phyloP scores from a whole-genome alignment of 2,888 invertebrate species.

The Acanthococcus lagerstroemiae region DNA sequence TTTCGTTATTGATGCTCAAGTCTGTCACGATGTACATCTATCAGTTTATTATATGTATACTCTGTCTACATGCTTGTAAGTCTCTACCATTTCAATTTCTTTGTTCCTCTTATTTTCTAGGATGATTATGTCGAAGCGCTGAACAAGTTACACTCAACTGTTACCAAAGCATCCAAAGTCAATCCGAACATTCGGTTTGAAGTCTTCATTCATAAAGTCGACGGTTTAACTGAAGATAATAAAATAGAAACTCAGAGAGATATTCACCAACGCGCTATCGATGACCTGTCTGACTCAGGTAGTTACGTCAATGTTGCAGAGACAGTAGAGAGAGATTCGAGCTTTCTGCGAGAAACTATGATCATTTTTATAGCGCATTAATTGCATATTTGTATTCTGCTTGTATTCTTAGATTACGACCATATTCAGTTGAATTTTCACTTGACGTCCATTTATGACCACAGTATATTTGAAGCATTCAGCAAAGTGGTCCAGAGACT shows the following conservation, averaged over 20 bases:
- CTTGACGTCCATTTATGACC: slow-evolving; percentile 97
- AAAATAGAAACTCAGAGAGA: slow-evolving; percentile 99
- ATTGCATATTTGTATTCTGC: background rate
- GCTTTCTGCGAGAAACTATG: background rate
- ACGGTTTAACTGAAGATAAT: slow-evolving; percentile 95
- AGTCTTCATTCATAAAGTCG: slow-evolving; percentile 98
- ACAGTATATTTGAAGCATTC: slow-evolving; percentile 99
- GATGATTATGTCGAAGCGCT: slow-evolving; percentile 97
- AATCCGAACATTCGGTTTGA: slow-evolving; percentile 95
- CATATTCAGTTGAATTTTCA: slow-evolving; percentile 89
- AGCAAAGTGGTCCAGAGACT: slow-evolving; percentile 99
- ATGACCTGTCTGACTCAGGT: slow-evolving; percentile 84
- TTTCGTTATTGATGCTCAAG: slow-evolving; percentile 97
- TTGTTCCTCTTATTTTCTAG: slow-evolving; percentile 43
- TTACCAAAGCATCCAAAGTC: slow-evolving; percentile 88
- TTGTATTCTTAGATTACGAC: slow-evolving; percentile 50
- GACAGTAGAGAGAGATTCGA: background rate
- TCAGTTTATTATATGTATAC: too few species aligned
- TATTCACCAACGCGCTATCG: slow-evolving; percentile 92
- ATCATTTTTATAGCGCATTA: background rate
- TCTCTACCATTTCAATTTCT: background rate
- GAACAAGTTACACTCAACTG: slow-evolving; percentile 81
- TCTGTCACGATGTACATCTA: slow-evolving; percentile 39
- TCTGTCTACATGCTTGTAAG: background rate
- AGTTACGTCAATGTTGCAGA: slow-evolving; percentile 16